Evolutionary conservation across 2,113 vertebrate species (phyloP).

Genomic region (Mohoua ochrocephala): DNA sequence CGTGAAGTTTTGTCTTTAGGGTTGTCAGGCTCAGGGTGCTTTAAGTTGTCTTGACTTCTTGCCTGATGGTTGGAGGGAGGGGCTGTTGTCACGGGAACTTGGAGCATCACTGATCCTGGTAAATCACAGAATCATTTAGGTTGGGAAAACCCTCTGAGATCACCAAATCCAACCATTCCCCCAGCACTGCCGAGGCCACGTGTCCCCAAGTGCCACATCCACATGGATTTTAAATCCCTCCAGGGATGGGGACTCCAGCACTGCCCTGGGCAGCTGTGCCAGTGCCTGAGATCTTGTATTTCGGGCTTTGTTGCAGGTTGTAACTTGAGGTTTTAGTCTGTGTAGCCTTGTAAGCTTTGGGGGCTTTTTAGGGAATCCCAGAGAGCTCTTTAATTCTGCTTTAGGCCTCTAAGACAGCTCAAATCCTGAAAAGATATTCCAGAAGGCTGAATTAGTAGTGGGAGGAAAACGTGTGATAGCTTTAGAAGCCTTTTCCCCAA

Average conservation of each 20-base stretch:
- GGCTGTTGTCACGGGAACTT: background rate
- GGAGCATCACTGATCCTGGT: background rate
- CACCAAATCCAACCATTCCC: background rate
- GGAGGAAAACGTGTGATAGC: background rate
- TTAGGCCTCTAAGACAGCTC: background rate
- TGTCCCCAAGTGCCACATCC: background rate
- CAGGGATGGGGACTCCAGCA: background rate
- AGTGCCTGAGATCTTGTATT: background rate
- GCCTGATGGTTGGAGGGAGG: background rate
- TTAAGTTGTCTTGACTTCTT: background rate
- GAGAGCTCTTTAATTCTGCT: background rate
- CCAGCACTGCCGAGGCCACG: background rate
- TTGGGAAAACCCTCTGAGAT: background rate
- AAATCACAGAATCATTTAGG: background rate
- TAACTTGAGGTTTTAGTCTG: background rate
- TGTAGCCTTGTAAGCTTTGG: background rate
- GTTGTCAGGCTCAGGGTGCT: background rate
- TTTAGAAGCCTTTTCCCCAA: background rate
- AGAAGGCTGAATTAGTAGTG: background rate
- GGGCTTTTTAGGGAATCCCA: background rate
- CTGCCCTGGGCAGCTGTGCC: background rate
- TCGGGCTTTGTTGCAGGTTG: rapidly evolving
- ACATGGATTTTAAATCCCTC: background rate
- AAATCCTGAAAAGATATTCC: background rate
- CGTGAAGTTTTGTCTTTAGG: background rate